Base-by-base conservation (phyloP, 2,888 invertebrate species). In the Chaetoderma sp. region DNA sequence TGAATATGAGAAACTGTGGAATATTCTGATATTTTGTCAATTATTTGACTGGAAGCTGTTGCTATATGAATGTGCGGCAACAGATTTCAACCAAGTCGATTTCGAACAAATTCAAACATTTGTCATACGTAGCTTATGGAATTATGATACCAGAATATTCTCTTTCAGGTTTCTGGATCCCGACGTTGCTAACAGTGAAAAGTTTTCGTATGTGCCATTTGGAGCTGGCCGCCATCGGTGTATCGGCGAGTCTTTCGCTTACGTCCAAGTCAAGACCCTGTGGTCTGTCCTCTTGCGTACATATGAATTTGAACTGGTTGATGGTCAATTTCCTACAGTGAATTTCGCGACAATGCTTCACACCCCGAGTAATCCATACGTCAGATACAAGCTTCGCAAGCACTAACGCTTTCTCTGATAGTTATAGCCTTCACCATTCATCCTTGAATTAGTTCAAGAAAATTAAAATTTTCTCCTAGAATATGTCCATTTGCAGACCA, bases 211-310 rank as follows among this genome's bases (percentile, higher is more conserved):
- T 55, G 67, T 83, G 44, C 82, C 83, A 18, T 83, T 83, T 60
- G 83, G 82, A 33, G 79, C 77, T 21, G 83, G 81, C 5, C 72
- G 81, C 6, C 81, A 82, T 52, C 68, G 83, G 33, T 83, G 83
- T 62, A 81, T 83, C 23, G 83, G 83, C 2, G 83, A 83, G 62
- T 71, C 76, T 13, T 83, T 83, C 62, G 83, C 83, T 32, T 83
- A 81, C 63, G 73, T 83, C 0, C 83, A 83, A 71, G 76, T 83
- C 59, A 83, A 83, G 64, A 77, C 80, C 3, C 74, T 82, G 23
- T 74, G 76, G 71, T 74, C 82, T 3, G 67, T 69, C 1, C 63
- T 83, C 59, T 61, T 83, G 27, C 47, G 74, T n/a, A 68, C 60
- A 32, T 83, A 72, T 63, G 71, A 76, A 64, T 74, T 83, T 67